phyloP scores from a whole-genome alignment of 2,888 invertebrate species.

The Strigamia crassipes region DNA sequence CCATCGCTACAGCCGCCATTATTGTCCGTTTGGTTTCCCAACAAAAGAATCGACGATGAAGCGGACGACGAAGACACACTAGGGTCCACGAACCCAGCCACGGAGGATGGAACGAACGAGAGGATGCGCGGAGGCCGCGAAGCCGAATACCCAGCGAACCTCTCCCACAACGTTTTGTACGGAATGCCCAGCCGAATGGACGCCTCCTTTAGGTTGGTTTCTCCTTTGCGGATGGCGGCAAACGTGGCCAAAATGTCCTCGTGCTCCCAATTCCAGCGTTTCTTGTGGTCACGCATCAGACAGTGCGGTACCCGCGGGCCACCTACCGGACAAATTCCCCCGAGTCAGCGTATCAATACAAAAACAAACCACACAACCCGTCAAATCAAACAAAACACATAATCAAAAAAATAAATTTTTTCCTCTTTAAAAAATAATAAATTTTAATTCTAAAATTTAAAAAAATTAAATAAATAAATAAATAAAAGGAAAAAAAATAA shows the following conservation, averaged over 20 bases:
- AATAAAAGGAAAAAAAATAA: not conserved
- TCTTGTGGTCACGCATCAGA: slow-evolving; percentile 41
- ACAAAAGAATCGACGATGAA: not conserved
- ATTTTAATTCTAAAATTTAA: not conserved
- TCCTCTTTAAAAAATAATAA: not conserved
- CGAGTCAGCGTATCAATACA: slow-evolving; percentile 6
- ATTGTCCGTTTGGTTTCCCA: not conserved
- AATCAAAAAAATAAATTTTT: not conserved
- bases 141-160: slow-evolving; percentile 37
- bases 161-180: slow-evolving; percentile 42
- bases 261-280: slow-evolving; percentile 39
- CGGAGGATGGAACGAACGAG: not conserved
- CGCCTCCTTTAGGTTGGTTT: slow-evolving; percentile 31
- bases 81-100: not conserved
- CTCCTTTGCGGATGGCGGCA: slow-evolving; percentile 40
- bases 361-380: not conserved
- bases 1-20: not conserved
- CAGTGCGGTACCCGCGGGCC: slow-evolving; percentile 8
- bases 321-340: slow-evolving; percentile 40
- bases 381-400: not conserved
- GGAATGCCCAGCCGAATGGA: slow-evolving; percentile 19
- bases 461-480: not conserved
- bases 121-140: not conserved
- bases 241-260: slow-evolving; percentile 40
- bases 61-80: not conserved